Base-by-base conservation (phyloP, 2,797 vertebrate species). In the Channa striata region DNA sequence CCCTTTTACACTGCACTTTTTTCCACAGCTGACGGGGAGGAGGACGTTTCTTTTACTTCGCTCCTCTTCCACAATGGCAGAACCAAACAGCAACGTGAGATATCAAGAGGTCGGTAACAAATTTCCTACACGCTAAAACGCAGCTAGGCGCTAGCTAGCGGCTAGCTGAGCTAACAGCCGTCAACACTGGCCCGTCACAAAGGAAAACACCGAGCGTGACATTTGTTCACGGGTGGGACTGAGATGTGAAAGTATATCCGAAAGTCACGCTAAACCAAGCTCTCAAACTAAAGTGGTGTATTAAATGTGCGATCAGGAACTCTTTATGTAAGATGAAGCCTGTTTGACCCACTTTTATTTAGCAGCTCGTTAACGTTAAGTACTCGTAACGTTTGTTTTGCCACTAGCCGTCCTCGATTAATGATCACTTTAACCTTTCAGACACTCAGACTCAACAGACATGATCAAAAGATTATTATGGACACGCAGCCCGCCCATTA, bases 41-140 rank as follows among this genome's bases (percentile, higher is more conserved):
- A 68, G 78, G 71, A 79, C 72, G 8, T 63, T 30, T 61, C 1
- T 2, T 34, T 30, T 0, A 69, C 16, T 53, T 59, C 4, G 33
- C 13, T 36, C 57, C 60, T 80, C 67, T 74, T 83, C 30, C 73
- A 82, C 25, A 6, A 94, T 94, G 93, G 90, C 91, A 34, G 93
- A 94, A 84, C 90, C 83, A 77, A 93, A 84, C 83, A 90, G 82
- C 63, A 90, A 74, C 86, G 90, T 92, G 57, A 87, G 93, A 77
- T 94, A 94, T 57, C 92, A 93, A 56, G 92, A 93, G 92, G 93
- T 93, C 73, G 36, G 91, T 84, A 30, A 57, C 59, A 43, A 57
- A 52, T 59, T 58, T 51, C 13, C 25, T 19, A 13, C 49, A 53
- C 20, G 47, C 10, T 43, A 16, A 68, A 11, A 51, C 14, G 10